Evolutionary conservation across 2,888 invertebrate species (phyloP), one percentile per base, ranked within the genome.

Genomic region (Caradrina kadenii): DNA sequence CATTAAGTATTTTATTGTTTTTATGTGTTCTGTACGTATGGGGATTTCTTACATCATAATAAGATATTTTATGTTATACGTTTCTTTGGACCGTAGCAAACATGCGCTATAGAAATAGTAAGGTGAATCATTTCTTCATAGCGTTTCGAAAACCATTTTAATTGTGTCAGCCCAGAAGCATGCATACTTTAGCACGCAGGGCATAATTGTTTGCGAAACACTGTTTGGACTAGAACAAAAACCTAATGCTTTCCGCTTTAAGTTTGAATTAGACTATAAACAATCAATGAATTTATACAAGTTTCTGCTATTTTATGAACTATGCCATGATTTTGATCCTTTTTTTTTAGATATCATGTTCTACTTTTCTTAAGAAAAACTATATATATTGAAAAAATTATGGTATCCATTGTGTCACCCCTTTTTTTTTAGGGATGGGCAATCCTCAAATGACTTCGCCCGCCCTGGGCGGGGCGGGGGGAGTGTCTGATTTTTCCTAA

Each of bases 1-100:
- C 19, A n/a, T 10, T 31, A 1, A 49, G 19, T 31, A 35, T 52
- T 52, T 52, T 56, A 56, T 26, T 26, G n/a, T 76, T 58, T 21
- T 72, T 39, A 58, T 15, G 17, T 39, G 15, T 52, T 55, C 5
- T n/a, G 50, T n/a, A n/a, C 4, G 13, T 45, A 53, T 42, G 19
- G 22, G 22, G 7, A 39, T 39, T 39, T 39, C 11, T 48, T 21
- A 39, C 10, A 53, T 69, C n/a, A 52, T 35, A 17, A 13, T 31
- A 13, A n/a, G 2, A n/a, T 49, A 49, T 49, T 49, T 49, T n/a
- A 39, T 39, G 39, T 13, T 13, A 21, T 10, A 48, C 5, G n/a
- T 42, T 42, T 0, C 19, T 11, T 1, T 49, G 21, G 19, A 11
- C n/a, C n/a, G 11, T 63, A 49, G 1, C 17, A 54, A 48, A 19